Evolutionary conservation across 2,888 invertebrate genomes (phyloP), one percentile per base, ranked within the genome.

Genomic region (Ellobium chinense): DNA sequence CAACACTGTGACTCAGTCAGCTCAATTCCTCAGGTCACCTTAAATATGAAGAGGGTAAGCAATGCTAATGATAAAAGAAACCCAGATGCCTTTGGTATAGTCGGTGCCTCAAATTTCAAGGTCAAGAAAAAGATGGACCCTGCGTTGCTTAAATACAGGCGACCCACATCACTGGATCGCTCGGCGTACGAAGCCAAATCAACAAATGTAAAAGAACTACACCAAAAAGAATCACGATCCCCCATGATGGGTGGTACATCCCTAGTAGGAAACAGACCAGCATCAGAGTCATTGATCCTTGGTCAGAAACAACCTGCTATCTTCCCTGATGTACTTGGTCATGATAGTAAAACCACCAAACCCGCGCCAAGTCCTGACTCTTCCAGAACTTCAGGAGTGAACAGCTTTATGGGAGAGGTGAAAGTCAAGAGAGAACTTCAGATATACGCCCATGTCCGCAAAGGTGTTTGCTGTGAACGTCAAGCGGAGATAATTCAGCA

Each of bases 371-470:
- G 21, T 21, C 60, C 27, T 7, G 60, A 60, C 7, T 7, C 60
- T n/a, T n/a, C 60, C 7, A 60, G n/a, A 27, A 21, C n/a, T 27
- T n/a, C 21, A 27, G n/a, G n/a, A 60, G 60, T 60, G 7, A n/a
- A 60, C 27, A 60, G 60, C n/a, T 21, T 60, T 27, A 7, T 66
- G 27, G 37, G 36, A 12, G 36, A 31, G 2, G 14, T 66, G 7
- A 66, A 37, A 12, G 36, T 66, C 4, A 66, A 66, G 66, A 27
- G 18, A 31, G 66, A 66, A n/a, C 66, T 66, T n/a, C 66, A 66
- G 36, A 29, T 66, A 7, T 66, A 66, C 21, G 66, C 66, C 36
- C 66, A 66, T 36, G 36, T 66, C 18, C 66, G 66, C 3, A 66
- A 66, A 21, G 66, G 66, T 66, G 21, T 66, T n/a, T 66, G 66